phyloP scores from a whole-genome alignment of 2,888 invertebrate species.

The Clistopyga incitator region DNA sequence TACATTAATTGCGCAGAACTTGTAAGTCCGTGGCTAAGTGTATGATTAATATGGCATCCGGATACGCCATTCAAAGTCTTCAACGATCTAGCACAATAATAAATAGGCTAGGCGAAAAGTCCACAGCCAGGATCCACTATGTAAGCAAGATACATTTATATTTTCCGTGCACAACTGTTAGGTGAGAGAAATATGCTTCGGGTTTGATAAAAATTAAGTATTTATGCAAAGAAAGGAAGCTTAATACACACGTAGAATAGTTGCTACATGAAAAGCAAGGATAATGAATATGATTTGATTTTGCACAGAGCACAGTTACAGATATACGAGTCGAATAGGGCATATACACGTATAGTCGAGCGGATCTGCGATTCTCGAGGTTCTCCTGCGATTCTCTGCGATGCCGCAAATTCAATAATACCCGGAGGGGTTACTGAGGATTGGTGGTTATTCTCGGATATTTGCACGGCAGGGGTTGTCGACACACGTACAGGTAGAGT shows the following conservation, averaged over 20 bases:
- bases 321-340: not conserved
- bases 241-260: not conserved
- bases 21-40: conserved; percentile 30
- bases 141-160: not conserved
- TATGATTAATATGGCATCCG: conserved; percentile 54
- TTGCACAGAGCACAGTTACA: conserved; percentile 44
- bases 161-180: not conserved
- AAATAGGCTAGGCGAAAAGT: conserved; percentile 35
- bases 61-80: conserved; percentile 48
- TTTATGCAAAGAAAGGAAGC: not conserved
- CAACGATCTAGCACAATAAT: conserved; percentile 26
- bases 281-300: conserved; percentile 45
- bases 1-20: not conserved
- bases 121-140: conserved; percentile 22
- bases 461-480: conserved; percentile 62
- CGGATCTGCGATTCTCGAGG: conserved; percentile 51
- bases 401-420: conserved; percentile 72
- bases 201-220: not conserved
- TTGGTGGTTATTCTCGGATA: conserved; percentile 72
- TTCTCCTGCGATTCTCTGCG: conserved; percentile 62
- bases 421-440: conserved; percentile 66
- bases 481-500: conserved; percentile 33
- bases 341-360: conserved; percentile 32
- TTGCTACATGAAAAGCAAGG: not conserved
- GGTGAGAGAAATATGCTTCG: not conserved